Conservation (phyloP, 1,140 invertebrate species). For the Euschistus heros region DNA sequence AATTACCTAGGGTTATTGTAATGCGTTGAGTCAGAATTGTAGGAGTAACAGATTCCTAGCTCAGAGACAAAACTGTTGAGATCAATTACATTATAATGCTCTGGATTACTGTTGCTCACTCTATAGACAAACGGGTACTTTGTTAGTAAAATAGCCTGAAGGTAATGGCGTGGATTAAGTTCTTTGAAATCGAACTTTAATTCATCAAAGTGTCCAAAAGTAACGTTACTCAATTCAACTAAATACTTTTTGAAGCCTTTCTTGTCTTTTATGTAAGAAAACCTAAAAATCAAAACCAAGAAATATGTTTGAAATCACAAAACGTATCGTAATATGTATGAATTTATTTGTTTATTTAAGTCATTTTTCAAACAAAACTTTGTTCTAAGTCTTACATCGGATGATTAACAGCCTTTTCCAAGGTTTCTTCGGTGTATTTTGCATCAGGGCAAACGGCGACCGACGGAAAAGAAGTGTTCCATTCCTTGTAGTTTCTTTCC, state of each 20-base stretch:
- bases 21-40: slow-evolving; percentile 48
- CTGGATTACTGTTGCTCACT: slow-evolving; percentile 29
- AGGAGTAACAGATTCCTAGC: slow-evolving; percentile 52
- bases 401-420: neutral
- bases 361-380: too few relatives aligned
- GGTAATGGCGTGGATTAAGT: neutral
- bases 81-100: slow-evolving; percentile 10
- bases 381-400: too few relatives aligned
- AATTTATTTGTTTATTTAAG: too few relatives aligned
- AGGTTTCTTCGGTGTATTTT: neutral
- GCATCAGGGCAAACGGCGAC: slow-evolving; percentile 39
- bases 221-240: neutral
- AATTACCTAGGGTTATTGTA: slow-evolving; percentile 48
- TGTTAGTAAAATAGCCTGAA: neutral
- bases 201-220: neutral
- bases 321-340: too few relatives aligned
- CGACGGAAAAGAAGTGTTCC: slow-evolving; percentile 57
- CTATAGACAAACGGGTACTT: slow-evolving; percentile 20
- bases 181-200: neutral
- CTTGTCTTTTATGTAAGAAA: neutral
- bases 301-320: too few relatives aligned
- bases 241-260: neutral
- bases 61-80: slow-evolving; percentile 42
- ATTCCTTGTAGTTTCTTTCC: slow-evolving; percentile 55
- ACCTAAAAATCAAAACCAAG: neutral